Evolutionary conservation across 2,113 vertebrate species (phyloP), one percentile per base, ranked within the genome.

Genomic region (Sorex fumeus): DNA sequence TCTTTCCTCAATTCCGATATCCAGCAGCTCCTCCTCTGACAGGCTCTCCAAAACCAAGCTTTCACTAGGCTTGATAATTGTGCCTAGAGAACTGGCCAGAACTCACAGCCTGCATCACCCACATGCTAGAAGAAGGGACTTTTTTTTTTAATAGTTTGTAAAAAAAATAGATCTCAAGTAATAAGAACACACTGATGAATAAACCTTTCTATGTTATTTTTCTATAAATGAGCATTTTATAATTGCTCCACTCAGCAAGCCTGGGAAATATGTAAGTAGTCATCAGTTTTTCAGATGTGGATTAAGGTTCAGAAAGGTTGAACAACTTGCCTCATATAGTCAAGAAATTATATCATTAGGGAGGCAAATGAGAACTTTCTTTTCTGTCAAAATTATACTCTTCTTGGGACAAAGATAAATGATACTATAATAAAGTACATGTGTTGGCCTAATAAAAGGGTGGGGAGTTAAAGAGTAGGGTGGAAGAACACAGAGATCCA

Each of bases 191-290:
- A 25, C 34, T 76, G 66, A 86, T 23, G 21, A 87, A 53, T 62
- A 69, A 89, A 79, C 7, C 36, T 93, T 47, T 80, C 69, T 81
- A 18, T 28, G 11, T 76, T 87, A 43, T 82, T 91, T 91, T 92
- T 93, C 92, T 30, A 82, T 62, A 72, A 72, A 32, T 79, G 71
- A 87, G 69, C 81, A 30, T 82, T 95, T 93, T 90, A 75, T 84
- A 96, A 91, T 85, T 94, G 87, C 93, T 93, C 81, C 89, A 67
- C 70, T 96, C 77, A 91, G 89, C 87, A 94, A 96, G 62, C 78
- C 91, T 82, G 84, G 66, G 43, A 91, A 94, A 84, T 88, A 72
- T 30, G 45, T 69, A 77, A 94, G 69, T 53, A 95, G 89, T 93
- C 84, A 93, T 93, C 66, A 67, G 40, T 91, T 96, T 93, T 66